These are phyloP conservation scores for Corythornis vintsioides DNA, from an alignment of 2,113 vertebrate genomes.

Conservation along the genomic window DNA sequence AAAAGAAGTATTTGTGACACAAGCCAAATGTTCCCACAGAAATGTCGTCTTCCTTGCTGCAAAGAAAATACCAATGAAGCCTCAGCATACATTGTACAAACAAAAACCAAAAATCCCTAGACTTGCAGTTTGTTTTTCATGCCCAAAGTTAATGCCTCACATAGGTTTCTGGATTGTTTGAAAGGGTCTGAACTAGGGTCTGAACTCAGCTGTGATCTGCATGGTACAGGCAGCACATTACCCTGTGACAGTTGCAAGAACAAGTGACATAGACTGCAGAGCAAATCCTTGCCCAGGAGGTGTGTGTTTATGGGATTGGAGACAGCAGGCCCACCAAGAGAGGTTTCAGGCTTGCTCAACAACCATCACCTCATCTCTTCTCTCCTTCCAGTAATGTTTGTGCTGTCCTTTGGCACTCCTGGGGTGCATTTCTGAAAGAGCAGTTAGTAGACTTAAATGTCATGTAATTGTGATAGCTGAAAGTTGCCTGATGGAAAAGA, in stretches of 20 bases:
- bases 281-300: not conserved
- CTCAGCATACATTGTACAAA: not conserved
- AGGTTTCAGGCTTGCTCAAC: accelerated
- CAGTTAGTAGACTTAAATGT: not conserved
- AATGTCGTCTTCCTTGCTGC: not conserved
- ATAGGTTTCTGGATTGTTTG: not conserved
- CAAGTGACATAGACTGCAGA: not conserved
- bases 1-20: conserved; percentile 3
- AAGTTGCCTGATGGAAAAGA: conserved; percentile 7
- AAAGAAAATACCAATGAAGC: not conserved
- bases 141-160: not conserved
- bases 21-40: not conserved
- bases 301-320: not conserved
- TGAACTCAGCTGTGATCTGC: not conserved
- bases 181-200: not conserved
- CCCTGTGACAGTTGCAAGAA: not conserved
- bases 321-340: not conserved
- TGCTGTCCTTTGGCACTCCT: not conserved
- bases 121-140: not conserved
- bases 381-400: not conserved
- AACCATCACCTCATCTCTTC: not conserved
- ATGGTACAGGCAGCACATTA: not conserved
- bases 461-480: conserved; percentile 22
- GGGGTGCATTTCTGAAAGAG: not conserved
- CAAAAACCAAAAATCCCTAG: not conserved